Conservation (phyloP, 2,797 vertebrate genomes). For the Saguinus oedipus region DNA sequence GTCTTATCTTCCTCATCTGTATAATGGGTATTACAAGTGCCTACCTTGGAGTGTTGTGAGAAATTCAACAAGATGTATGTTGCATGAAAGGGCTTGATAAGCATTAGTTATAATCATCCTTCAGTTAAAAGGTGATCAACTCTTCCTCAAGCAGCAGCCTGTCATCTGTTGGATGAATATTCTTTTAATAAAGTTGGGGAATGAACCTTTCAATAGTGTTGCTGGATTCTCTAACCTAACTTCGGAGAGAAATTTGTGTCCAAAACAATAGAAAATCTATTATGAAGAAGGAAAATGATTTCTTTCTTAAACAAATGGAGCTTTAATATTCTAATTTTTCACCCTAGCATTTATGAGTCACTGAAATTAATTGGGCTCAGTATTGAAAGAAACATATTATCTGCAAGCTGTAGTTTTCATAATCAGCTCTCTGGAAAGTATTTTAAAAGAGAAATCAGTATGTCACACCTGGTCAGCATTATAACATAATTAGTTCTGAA, state of each 20-base stretch:
- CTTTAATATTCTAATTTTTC: constrained; percentile 67
- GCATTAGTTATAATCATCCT: neutral
- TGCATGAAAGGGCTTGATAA: neutral
- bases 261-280: constrained; percentile 35
- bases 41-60: neutral
- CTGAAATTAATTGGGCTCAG: constrained; percentile 71
- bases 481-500: constrained; percentile 65
- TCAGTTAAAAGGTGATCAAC: neutral
- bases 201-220: constrained; percentile 4
- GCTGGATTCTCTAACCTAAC: constrained; percentile 47
- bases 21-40: neutral
- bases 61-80: neutral
- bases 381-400: constrained; percentile 68
- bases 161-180: neutral
- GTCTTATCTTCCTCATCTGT: neutral
- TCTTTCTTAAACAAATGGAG: constrained; percentile 68
- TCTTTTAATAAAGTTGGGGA: neutral
- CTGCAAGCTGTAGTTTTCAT: constrained; percentile 49
- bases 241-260: constrained; percentile 36
- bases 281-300: constrained; percentile 23
- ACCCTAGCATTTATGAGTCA: constrained; percentile 68
- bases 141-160: neutral
- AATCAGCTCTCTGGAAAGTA: constrained; percentile 55
- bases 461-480: constrained; percentile 67
- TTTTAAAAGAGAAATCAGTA: constrained; percentile 64